Base-by-base conservation (phyloP, 2,797 vertebrate species). In the Gorsachius magnificus region DNA sequence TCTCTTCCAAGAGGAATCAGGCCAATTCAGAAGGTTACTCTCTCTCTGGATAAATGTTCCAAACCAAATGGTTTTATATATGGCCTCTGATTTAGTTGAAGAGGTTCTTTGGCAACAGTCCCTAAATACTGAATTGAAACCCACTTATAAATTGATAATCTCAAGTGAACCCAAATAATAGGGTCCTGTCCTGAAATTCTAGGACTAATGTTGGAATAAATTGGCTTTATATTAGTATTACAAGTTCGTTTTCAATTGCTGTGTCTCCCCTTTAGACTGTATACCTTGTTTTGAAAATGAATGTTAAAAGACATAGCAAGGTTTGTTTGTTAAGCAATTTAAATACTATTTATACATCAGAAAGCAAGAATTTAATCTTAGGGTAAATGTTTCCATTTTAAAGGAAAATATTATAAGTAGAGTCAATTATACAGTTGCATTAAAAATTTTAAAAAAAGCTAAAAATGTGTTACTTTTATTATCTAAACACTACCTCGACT, bases 101-200 rank as follows among this genome's bases (percentile, higher is more conserved):
- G 21, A 84, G 12, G 6, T 75, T 19, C 11, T 90, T 76, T 93
- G 75, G 53, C 83, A 76, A 21, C n/a, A 77, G 25, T 60, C 41
- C 33, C 60, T 80, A 80, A 91, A 64, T 80, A 61, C 6, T 91
- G 45, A 80, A 70, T 50, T 68, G 48, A 94, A 94, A 91, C 13
- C 8, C 48, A 75, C 36, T 91, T 92, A 80, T 53, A 96, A 94
- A 53, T n/a, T 46, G 7, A 77, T 91, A 94, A 89, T 89, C 41
- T 92, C 60, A 87, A 31, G 20, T 91, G 64, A 93, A 68, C 26
- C 19, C 51, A 85, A 85, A 85, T 83, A 95, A 89, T 69, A 75
- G 25, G 13, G 31, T 90, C 31, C 35, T 92, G 29, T 81, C 35
- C 54, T 70, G 53, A 94, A 93, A 83, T 79, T 83, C 45, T 71